A percentile compares a stretch with the other conserved stretches of the same genome.
phyloP scores from a whole-genome alignment of 2,113 vertebrate genomes.

The Atherinomorus stipes region DNA sequence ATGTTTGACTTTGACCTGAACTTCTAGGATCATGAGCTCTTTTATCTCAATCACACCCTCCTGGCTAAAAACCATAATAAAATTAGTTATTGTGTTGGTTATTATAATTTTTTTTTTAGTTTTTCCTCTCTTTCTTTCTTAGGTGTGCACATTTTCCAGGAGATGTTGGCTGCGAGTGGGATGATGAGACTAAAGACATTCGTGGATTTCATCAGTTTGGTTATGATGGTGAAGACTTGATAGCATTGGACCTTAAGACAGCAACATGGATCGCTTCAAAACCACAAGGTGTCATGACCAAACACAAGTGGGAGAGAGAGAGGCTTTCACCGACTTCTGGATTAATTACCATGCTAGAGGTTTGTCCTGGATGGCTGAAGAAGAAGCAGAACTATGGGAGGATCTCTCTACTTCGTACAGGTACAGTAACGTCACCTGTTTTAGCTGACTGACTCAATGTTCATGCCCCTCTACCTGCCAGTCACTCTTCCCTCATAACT shows the following conservation, averaged over 20 bases:
- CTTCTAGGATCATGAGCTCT: no score
- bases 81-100: background rate
- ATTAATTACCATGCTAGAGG: conserved; percentile 25
- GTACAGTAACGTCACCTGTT: background rate
- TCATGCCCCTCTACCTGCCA: no score
- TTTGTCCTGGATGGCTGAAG: conserved; percentile 57
- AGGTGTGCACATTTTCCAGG: conserved; percentile 1
- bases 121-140: background rate
- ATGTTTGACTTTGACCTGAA: no score
- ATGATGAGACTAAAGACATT: background rate
- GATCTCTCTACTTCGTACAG: conserved; percentile 31
- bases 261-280: background rate
- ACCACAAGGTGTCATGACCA: background rate
- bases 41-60: no score
- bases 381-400: conserved; percentile 44
- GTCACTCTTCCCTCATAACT: no score
- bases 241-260: background rate
- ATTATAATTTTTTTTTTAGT: background rate
- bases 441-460: no score
- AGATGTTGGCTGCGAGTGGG: conserved; percentile 1
- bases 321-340: rapidly evolving
- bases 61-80: no score
- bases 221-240: conserved; percentile 6
- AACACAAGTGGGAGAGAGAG: background rate
- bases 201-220: background rate